Conservation (phyloP, 2,113 vertebrate genomes). For the Bubo scandiacus region DNA sequence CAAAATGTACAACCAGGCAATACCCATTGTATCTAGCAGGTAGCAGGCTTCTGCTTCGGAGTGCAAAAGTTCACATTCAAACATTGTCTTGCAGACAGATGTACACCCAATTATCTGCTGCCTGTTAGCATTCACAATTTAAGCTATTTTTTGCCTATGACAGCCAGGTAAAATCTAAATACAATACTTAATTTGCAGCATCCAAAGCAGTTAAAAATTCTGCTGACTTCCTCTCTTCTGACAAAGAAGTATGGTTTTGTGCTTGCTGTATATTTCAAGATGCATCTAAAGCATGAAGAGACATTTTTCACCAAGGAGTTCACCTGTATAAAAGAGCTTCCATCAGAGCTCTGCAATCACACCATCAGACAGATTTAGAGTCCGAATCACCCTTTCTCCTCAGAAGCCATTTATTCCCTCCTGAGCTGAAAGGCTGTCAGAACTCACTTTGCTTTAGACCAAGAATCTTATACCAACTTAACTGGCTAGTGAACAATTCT, state of each 20-base stretch:
- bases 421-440: slow-evolving; percentile 39
- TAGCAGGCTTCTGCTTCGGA: background rate
- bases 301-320: slow-evolving; percentile 21
- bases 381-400: background rate
- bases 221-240: background rate
- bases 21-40: background rate
- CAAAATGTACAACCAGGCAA: background rate
- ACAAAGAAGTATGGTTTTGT: slow-evolving; percentile 2
- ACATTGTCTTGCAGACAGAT: background rate
- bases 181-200: background rate
- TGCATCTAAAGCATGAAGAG: background rate
- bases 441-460: slow-evolving; percentile 1
- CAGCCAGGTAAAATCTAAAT: background rate
- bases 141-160: background rate
- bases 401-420: slow-evolving; percentile 31
- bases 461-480: background rate
- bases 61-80: background rate
- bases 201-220: background rate
- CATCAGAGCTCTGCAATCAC: slow-evolving; percentile 39
- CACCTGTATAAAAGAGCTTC: slow-evolving; percentile 15
- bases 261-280: background rate
- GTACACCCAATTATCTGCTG: background rate
- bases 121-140: background rate
- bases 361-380: slow-evolving; percentile 44
- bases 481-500: background rate